Conservation (phyloP, 2,113 vertebrate species). For the Holacanthus passer region DNA sequence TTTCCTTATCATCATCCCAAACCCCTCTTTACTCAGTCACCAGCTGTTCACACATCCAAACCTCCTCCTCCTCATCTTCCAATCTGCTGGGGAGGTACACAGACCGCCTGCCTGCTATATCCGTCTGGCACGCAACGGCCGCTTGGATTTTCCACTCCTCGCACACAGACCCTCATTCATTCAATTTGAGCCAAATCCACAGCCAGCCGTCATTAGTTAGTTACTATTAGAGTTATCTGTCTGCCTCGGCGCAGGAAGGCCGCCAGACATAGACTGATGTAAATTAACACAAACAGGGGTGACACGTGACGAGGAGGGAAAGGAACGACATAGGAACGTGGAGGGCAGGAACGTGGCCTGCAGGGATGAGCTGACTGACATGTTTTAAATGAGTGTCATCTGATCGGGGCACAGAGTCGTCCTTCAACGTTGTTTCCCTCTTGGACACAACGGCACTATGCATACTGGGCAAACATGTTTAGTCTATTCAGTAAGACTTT, state of each 20-base stretch:
- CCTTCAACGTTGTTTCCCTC: conserved; percentile 51
- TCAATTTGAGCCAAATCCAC: conserved; percentile 47
- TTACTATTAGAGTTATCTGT: conserved; percentile 43
- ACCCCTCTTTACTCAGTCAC: conserved; percentile 39
- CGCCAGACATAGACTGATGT: conserved; percentile 45
- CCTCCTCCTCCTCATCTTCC: conserved; percentile 34
- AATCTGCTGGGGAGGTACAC: conserved; percentile 40
- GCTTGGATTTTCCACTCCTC: conserved; percentile 39
- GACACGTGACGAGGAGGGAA: conserved; percentile 41
- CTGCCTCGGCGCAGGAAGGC: conserved; percentile 23
- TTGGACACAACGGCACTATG: conserved; percentile 17
- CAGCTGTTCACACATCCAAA: conserved; percentile 63
- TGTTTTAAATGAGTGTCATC: conserved; percentile 60
- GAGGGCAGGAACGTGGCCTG: conserved; percentile 25
- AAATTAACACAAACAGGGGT: conserved; percentile 54
- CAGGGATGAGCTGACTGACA: conserved; percentile 41
- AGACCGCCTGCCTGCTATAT: conserved; percentile 43
- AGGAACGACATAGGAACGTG: conserved; percentile 30
- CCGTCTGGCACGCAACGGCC: conserved; percentile 46
- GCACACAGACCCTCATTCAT: conserved; percentile 50
- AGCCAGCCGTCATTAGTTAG: conserved; percentile 54
- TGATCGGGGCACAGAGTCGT: conserved; percentile 53
- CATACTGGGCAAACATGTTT: conserved; percentile 12
- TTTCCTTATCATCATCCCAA: conserved; percentile 25
- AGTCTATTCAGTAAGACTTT: neutral